These are phyloP conservation scores for Eumeta japonica DNA, from an alignment of 1,140 invertebrate genomes.

Conservation along the genomic window DNA sequence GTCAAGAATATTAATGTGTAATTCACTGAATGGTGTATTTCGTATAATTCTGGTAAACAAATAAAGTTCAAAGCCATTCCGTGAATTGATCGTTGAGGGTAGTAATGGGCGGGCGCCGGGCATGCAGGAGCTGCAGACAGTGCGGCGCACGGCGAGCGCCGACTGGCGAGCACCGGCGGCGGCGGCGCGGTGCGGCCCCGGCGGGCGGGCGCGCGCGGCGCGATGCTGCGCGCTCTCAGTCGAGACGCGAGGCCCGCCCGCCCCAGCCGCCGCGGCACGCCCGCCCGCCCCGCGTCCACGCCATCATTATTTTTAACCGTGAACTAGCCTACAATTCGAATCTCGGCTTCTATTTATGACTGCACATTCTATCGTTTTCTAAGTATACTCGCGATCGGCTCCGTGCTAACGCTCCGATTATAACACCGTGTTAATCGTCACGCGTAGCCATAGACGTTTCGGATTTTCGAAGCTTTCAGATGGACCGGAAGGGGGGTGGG, in stretches of 20 bases:
- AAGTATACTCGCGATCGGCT: not conserved
- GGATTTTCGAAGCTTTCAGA: slow-evolving; percentile 53
- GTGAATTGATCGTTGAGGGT: not conserved
- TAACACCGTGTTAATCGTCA: slow-evolving; percentile 15
- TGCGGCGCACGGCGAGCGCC: slow-evolving; percentile 34
- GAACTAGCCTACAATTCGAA: not conserved
- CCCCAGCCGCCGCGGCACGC: slow-evolving; percentile 39
- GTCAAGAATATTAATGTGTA: too few relatives aligned
- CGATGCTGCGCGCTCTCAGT: slow-evolving; percentile 57
- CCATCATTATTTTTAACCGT: slow-evolving; percentile 2
- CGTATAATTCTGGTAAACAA: too few relatives aligned
- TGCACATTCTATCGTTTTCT: too few relatives aligned
- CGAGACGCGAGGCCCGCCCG: slow-evolving; percentile 52
- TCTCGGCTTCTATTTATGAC: slow-evolving; percentile 1
- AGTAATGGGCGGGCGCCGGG: slow-evolving; percentile 20
- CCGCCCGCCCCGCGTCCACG: slow-evolving; percentile 24
- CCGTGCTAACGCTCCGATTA: too few relatives aligned
- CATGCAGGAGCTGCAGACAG: slow-evolving; percentile 42
- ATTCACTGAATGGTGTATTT: too few relatives aligned
- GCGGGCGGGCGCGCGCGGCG: slow-evolving; percentile 31
- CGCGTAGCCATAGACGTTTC: slow-evolving; percentile 38
- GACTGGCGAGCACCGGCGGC: slow-evolving; percentile 19
- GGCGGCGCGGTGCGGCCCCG: slow-evolving; percentile 14
- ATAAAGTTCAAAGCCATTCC: not conserved
- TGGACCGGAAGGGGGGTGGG: slow-evolving; percentile 40